Evolutionary conservation across 1,140 invertebrate species (phyloP).

Genomic region (Ditylenchus dipsaci): DNA sequence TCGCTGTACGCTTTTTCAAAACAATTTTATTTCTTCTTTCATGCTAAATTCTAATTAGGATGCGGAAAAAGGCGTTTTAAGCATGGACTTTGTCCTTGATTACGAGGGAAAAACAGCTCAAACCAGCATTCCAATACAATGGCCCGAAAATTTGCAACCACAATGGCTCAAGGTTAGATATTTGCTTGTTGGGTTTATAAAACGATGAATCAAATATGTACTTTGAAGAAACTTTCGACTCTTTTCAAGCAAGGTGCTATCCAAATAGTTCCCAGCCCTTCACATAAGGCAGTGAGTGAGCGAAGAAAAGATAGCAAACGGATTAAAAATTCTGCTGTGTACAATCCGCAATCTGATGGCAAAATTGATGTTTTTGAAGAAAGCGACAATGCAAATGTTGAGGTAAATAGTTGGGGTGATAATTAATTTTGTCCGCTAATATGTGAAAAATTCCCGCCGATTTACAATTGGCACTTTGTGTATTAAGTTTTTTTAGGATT

Average conservation of each 20-base stretch:
- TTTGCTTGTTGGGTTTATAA: not conserved
- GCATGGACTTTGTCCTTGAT: conserved; percentile 17
- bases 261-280: not conserved
- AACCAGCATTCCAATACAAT: conserved; percentile 24
- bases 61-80: conserved; percentile 32
- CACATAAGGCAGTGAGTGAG: not conserved
- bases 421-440: no score
- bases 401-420: no score
- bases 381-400: not conserved
- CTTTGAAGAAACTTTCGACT: conserved; percentile 2
- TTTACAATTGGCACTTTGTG: no score
- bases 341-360: not conserved
- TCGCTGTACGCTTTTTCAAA: conserved; percentile 13
- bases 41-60: conserved; percentile 27
- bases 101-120: conserved; percentile 29
- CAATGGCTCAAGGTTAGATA: conserved; percentile 25
- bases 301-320: not conserved
- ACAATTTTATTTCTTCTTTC: conserved; percentile 8
- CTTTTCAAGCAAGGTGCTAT: conserved; percentile 5
- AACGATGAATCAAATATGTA: not conserved
- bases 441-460: no score
- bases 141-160: conserved; percentile 30
- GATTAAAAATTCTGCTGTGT: no score
- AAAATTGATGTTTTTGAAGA: not conserved
- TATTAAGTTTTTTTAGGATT: no score